Evolutionary conservation across 2,888 invertebrate species (phyloP), one percentile per base, ranked within the genome.

Genomic region (Craniophora ligustri): DNA sequence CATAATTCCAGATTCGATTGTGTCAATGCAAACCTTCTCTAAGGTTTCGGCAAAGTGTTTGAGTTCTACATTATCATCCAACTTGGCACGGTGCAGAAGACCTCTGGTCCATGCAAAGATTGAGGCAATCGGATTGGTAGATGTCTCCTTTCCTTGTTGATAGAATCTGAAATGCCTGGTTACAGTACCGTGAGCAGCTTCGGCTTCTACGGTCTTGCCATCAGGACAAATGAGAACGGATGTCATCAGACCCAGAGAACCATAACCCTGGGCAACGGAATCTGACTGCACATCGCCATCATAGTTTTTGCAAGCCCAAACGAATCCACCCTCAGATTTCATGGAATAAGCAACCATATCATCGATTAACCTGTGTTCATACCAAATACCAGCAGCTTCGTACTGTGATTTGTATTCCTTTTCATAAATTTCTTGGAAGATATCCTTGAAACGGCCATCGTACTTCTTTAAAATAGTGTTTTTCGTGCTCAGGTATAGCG

Each of bases 291-390:
- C 99, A 90, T 99, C 99, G 32, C 99, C 99, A 82, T 99, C 99
- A 85, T 99, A 99, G 89, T 99, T 99, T 88, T 99, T 99, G 90
- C 99, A 99, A 6, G 99, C 99, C 99, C 99, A 99, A 0, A 99
- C 99, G 87, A 99, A 99, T 32, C 99, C 99, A 70, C 99, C 99
- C 77, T 98, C 98, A 0, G 98, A 98, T 88, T 99, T 99, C 97
- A 99, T 98, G 23, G 97, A 96, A 82, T 99, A 98, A 2, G 99
- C 99, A 10, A 99, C 99, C 99, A 99, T 99, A 81, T 99, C 99
- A 86, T 99, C 99, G 82, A 99, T 99, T 46, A 99, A 94, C 59
- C 99, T 95, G 88, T 99, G 99, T 88, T 99, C 99, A 84, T 99
- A 99, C 98, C 99, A 99, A 76, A 99, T 96, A 3, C 96, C 96